Conservation (phyloP, 2,888 invertebrate genomes). For the Leptarthrus brevirostris region DNA sequence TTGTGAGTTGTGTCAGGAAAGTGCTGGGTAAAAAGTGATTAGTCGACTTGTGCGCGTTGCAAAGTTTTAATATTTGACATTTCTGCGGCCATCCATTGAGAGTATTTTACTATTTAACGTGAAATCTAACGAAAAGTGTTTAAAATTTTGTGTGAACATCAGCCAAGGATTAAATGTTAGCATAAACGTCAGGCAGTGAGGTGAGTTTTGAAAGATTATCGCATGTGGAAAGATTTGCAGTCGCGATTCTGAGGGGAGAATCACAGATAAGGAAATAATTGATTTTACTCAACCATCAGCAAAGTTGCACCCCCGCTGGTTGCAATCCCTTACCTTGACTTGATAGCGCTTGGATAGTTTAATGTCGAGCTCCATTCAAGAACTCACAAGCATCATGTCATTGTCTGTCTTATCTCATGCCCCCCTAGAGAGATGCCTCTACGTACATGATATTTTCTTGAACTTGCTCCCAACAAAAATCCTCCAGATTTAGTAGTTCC, state of each 20-base stretch:
- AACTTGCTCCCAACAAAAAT: too few species aligned
- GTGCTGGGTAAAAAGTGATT: constrained; percentile 7
- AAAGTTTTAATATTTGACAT: constrained; percentile 32
- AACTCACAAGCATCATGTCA: neutral
- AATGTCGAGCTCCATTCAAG: constrained; percentile 1
- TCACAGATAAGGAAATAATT: constrained; percentile 19
- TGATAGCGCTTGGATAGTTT: neutral
- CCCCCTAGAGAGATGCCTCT: neutral
- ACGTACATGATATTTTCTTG: too few species aligned
- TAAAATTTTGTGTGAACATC: neutral
- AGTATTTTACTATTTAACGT: neutral
- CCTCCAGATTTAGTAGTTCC: too few species aligned
- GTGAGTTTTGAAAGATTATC: neutral
- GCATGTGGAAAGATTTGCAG: neutral
- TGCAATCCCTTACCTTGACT: constrained; percentile 15
- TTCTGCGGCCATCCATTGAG: constrained; percentile 3
- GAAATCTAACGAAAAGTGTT: neutral
- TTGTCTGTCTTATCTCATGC: neutral
- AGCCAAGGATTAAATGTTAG: neutral
- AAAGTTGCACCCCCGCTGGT: neutral
- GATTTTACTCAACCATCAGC: constrained; percentile 5
- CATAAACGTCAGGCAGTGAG: neutral
- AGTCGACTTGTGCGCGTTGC: constrained; percentile 30
- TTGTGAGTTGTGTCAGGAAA: constrained; percentile 4
- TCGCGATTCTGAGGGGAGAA: neutral